A percentile compares a stretch with the other conserved stretches of the same genome.
phyloP scores from a whole-genome alignment of 2,797 vertebrate species.

The Mormyrops boulengeri region DNA sequence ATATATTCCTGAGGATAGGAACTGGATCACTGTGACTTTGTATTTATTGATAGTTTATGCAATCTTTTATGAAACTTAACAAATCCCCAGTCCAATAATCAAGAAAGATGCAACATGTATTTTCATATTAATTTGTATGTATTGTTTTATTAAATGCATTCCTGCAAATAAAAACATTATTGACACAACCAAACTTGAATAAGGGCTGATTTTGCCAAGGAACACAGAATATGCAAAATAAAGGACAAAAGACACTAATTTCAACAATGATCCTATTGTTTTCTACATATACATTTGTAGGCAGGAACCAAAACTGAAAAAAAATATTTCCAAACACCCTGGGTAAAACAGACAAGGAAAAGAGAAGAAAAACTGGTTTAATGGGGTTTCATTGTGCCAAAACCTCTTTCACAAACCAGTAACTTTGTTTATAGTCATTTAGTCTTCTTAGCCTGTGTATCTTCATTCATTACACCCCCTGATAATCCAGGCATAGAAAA shows the following conservation, averaged over 20 bases:
- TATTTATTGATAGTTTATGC: background rate
- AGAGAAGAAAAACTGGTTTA: slow-evolving; percentile 2
- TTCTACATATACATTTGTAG: background rate
- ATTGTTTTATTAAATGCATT: background rate
- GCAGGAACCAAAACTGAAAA: background rate
- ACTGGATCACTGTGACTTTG: background rate
- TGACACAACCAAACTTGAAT: background rate
- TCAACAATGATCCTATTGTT: slow-evolving; percentile 1
- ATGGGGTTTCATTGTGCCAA: background rate
- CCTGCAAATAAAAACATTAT: background rate
- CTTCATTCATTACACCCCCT: background rate
- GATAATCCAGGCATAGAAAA: background rate
- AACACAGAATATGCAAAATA: background rate
- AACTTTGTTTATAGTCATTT: background rate
- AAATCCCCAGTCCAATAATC: background rate
- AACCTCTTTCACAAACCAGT: background rate
- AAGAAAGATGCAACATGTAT: background rate
- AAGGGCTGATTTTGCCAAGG: background rate
- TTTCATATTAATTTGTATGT: background rate
- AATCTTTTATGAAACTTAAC: background rate
- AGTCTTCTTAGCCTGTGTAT: background rate
- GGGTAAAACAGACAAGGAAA: background rate
- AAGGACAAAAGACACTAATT: background rate
- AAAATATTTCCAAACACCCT: background rate
- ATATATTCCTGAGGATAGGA: background rate